Conservation (phyloP, 2,113 vertebrate genomes). For the Pandion haliaetus region DNA sequence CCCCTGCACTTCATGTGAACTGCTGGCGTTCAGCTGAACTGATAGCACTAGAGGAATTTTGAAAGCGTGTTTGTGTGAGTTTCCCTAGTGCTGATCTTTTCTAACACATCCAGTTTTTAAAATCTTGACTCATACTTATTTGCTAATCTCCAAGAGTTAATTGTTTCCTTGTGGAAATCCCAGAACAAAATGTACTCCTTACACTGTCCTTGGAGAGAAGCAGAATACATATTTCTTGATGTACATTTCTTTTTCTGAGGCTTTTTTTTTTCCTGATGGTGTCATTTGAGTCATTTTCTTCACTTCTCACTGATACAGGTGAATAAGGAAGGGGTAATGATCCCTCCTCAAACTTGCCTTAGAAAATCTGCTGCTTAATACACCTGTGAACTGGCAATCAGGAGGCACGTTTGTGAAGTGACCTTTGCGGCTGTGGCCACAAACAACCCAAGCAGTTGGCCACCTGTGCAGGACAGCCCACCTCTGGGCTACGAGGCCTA, state of each 20-base stretch:
- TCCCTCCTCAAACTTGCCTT: background rate
- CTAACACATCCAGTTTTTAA: background rate
- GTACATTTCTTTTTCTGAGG: background rate
- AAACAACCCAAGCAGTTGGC: background rate
- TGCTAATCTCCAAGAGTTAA: background rate
- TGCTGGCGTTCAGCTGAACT: background rate
- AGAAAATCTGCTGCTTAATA: background rate
- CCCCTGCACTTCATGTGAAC: background rate
- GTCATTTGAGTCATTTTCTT: background rate
- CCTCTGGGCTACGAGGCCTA: background rate
- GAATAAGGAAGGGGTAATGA: background rate
- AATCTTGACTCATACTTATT: background rate
- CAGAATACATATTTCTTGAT: background rate
- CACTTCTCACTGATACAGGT: background rate
- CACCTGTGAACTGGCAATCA: background rate
- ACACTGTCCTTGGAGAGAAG: background rate
- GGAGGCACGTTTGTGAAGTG: background rate
- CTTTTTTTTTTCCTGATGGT: background rate
- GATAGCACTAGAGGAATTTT: background rate
- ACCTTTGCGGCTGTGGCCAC: background rate
- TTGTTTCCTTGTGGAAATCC: background rate
- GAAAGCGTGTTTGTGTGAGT: background rate
- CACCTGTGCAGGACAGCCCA: background rate
- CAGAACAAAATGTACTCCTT: background rate
- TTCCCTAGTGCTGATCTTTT: background rate